phyloP scores from a whole-genome alignment of 1,140 invertebrate genomes.

The Lasaia peninsularis region DNA sequence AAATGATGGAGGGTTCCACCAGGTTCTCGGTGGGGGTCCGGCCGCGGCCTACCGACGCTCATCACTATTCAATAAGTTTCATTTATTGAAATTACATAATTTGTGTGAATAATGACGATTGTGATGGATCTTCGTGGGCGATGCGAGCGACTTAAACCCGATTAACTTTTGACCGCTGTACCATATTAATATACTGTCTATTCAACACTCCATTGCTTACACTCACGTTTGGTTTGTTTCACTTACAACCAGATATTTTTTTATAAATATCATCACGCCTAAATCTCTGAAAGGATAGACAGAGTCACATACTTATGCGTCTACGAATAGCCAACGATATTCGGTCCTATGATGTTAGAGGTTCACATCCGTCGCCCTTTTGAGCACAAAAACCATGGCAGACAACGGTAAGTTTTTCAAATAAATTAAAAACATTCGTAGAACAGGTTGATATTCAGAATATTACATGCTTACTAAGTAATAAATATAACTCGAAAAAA shows the following conservation, averaged over 20 bases:
- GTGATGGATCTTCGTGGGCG: slow-evolving; percentile 76
- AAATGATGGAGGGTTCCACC: slow-evolving; percentile 32
- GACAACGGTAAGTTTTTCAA: no score
- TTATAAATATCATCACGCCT: background rate
- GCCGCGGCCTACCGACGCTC: slow-evolving; percentile 66
- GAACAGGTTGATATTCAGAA: no score
- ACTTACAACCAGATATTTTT: slow-evolving; percentile 2
- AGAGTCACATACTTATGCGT: no score
- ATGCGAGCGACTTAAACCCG: slow-evolving; percentile 72
- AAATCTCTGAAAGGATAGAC: no score
- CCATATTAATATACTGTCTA: slow-evolving; percentile 70
- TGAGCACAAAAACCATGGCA: no score
- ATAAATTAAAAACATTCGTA: no score
- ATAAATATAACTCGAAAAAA: no score
- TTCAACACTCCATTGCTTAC: slow-evolving; percentile 44
- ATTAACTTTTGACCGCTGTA: slow-evolving; percentile 73
- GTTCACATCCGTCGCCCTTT: no score
- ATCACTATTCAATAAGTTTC: slow-evolving; percentile 76
- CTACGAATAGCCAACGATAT: no score
- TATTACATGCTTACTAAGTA: no score
- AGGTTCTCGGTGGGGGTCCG: slow-evolving; percentile 54
- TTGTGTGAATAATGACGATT: slow-evolving; percentile 77
- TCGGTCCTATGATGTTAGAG: no score
- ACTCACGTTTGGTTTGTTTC: slow-evolving; percentile 19
- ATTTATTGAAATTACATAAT: slow-evolving; percentile 78